phyloP scores from a whole-genome alignment of 1,140 invertebrate species.

The Ceratoteleas bidentatus region DNA sequence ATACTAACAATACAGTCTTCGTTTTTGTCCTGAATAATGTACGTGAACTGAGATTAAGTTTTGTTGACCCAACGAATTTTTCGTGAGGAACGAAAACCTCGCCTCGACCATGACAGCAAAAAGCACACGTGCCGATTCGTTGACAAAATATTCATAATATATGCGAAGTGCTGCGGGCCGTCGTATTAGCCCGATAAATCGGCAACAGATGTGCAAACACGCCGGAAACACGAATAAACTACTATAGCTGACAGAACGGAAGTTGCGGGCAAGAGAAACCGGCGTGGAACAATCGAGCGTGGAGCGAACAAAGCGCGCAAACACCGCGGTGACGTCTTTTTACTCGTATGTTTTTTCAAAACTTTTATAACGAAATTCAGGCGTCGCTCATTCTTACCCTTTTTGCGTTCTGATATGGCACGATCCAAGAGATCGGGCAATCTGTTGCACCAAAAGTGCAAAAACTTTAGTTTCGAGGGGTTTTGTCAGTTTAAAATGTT shows the following conservation, averaged over 20 bases:
- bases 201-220: slow-evolving; percentile 66
- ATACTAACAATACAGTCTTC: no score
- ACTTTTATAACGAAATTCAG: slow-evolving; percentile 13
- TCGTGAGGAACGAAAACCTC: no score
- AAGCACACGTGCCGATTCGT: neutral
- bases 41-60: no score
- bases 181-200: slow-evolving; percentile 42
- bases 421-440: no score
- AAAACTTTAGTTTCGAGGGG: no score
- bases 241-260: slow-evolving; percentile 69
- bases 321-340: slow-evolving; percentile 39
- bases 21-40: no score
- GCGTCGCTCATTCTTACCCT: no score
- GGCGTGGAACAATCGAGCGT: slow-evolving; percentile 71
- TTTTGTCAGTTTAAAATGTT: no score
- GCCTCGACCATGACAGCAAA: neutral
- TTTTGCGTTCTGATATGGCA: no score
- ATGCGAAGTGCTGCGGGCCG: slow-evolving; percentile 21
- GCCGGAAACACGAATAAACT: slow-evolving; percentile 70
- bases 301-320: slow-evolving; percentile 67
- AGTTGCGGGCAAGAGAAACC: slow-evolving; percentile 70
- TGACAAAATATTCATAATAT: slow-evolving; percentile 42
- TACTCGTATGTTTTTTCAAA: slow-evolving; percentile 22
- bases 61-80: no score
- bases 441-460: no score